These are phyloP conservation scores for Drosophila colorata DNA, from an alignment of 2,888 invertebrate genomes.

Conservation along the genomic window DNA sequence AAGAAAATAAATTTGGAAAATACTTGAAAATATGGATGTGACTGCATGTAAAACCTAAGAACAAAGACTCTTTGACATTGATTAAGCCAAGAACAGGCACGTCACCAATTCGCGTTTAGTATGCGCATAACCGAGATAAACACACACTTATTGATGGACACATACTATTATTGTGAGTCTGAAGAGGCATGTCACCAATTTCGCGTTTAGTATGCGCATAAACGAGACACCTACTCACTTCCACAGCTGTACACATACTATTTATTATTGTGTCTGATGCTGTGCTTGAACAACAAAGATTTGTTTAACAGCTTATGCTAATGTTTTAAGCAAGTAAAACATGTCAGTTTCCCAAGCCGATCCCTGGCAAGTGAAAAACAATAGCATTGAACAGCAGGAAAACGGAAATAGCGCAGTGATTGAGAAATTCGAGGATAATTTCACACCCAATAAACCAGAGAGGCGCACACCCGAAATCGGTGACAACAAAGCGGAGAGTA, in stretches of 20 bases:
- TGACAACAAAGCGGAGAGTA: constrained; percentile 23
- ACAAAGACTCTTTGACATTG: no score
- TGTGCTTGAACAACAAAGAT: constrained; percentile 2
- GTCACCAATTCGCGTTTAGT: no score
- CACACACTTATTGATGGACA: neutral
- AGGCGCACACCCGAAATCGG: constrained; percentile 11
- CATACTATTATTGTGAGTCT: neutral
- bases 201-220: neutral
- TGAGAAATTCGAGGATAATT: constrained; percentile 66
- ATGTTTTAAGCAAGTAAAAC: constrained; percentile 50
- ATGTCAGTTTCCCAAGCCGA: constrained; percentile 70
- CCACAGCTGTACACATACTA: neutral
- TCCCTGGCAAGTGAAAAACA: constrained; percentile 66
- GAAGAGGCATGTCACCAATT: neutral
- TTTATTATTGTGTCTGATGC: constrained; percentile 1
- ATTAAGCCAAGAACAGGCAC: no score
- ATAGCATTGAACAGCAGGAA: constrained; percentile 33
- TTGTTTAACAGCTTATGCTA: constrained; percentile 16
- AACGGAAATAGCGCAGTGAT: constrained; percentile 29
- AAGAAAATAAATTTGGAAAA: no score
- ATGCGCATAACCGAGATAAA: neutral
- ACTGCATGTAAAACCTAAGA: no score
- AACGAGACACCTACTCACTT: neutral
- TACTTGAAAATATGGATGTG: no score
- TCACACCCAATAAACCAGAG: constrained; percentile 36